Percentiles rank a stretch among this genome's conserved stretches.
These are phyloP conservation scores for Macaca mulatta DNA, from an alignment of 2,113 vertebrate genomes.

Conservation along the genomic window DNA sequence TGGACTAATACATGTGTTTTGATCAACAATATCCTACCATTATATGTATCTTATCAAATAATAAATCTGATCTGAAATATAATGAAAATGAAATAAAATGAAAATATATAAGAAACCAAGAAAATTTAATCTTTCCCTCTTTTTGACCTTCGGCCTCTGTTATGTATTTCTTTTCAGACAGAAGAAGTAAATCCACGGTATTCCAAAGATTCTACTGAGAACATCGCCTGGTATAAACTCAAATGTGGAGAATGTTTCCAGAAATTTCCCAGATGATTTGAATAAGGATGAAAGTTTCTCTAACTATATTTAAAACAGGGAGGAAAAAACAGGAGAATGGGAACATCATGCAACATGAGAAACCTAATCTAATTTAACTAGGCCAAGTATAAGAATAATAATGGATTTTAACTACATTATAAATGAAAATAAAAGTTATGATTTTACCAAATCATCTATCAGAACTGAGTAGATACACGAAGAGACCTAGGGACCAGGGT, in stretches of 20 bases:
- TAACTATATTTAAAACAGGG: background rate
- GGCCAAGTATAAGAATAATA: constrained; percentile 26
- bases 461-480: constrained; percentile 31
- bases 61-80: constrained; percentile 58
- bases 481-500: constrained; percentile 20
- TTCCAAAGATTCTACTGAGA: constrained; percentile 19
- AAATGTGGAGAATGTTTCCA: constrained; percentile 45
- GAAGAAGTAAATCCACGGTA: constrained; percentile 20
- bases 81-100: constrained; percentile 7
- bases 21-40: background rate
- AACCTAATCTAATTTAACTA: constrained; percentile 31
- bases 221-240: constrained; percentile 42
- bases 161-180: constrained; percentile 12
- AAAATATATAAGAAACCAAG: background rate
- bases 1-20: background rate
- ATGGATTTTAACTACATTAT: background rate
- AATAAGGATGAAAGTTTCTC: constrained; percentile 44
- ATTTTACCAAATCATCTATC: constrained; percentile 32
- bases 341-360: background rate
- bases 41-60: constrained; percentile 23
- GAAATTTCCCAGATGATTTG: constrained; percentile 22
- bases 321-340: background rate
- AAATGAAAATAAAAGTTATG: constrained; percentile 51
- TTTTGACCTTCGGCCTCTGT: constrained; percentile 40
- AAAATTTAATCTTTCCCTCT: background rate